Evolutionary conservation across 2,888 invertebrate genomes (phyloP).

Genomic region (Watsonalla cultraria): DNA sequence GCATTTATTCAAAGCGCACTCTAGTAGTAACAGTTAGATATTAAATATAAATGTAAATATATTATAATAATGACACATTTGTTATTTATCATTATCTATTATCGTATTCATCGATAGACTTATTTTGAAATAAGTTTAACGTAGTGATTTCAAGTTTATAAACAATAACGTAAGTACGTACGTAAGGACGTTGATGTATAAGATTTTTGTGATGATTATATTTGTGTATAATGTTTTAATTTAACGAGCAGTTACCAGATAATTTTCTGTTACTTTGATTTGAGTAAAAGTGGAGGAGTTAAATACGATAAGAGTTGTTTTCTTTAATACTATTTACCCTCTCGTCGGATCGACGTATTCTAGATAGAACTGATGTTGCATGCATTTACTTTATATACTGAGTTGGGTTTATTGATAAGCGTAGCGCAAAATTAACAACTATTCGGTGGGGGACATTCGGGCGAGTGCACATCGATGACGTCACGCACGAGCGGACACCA

Average conservation of each 20-base stretch:
- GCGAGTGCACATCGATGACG: slow-evolving; percentile 14
- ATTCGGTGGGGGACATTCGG: slow-evolving; percentile 32
- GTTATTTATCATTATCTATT: slow-evolving; percentile 75
- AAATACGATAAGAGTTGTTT: slow-evolving; percentile 70
- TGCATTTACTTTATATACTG: slow-evolving; percentile 35
- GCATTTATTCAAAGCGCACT: slow-evolving; percentile 64
- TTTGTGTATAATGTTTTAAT: slow-evolving; percentile 71
- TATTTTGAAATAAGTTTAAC: slow-evolving; percentile 69
- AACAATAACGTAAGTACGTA: slow-evolving; percentile 34
- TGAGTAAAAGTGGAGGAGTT: slow-evolving; percentile 72
- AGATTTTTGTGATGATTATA: slow-evolving; percentile 65
- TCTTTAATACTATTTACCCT: slow-evolving; percentile 54
- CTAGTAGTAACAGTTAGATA: slow-evolving; percentile 62
- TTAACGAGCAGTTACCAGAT: slow-evolving; percentile 73
- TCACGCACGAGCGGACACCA: not conserved
- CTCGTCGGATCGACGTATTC: slow-evolving; percentile 42
- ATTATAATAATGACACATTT: slow-evolving; percentile 63
- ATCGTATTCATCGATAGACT: slow-evolving; percentile 67
- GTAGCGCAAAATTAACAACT: slow-evolving; percentile 57
- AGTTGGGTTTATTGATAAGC: slow-evolving; percentile 51
- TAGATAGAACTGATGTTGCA: slow-evolving; percentile 31
- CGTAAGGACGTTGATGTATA: slow-evolving; percentile 48
- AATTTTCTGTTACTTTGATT: slow-evolving; percentile 68
- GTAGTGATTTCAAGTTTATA: slow-evolving; percentile 67
- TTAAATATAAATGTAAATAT: slow-evolving; percentile 66